phyloP scores from a whole-genome alignment of 2,888 invertebrate species.

The Amphipoea oculea region DNA sequence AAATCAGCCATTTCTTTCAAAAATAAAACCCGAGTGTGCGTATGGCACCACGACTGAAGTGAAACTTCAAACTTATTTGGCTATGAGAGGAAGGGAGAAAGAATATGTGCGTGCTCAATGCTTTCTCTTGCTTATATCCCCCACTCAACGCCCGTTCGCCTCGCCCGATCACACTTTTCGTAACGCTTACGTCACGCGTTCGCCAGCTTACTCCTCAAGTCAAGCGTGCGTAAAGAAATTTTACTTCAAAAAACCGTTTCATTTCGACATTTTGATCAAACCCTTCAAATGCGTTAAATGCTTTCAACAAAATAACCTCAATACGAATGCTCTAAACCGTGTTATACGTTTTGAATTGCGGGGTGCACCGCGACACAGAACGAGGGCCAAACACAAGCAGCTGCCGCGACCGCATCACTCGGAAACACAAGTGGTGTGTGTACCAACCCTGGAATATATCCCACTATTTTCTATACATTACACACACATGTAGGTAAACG shows the following conservation, averaged over 20 bases:
- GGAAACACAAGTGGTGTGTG: constrained; percentile 6
- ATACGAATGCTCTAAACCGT: background rate
- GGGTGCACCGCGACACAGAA: constrained; percentile 15
- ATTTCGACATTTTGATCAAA: background rate
- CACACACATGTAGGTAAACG: background rate
- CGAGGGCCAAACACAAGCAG: constrained; percentile 32
- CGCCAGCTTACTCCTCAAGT: no score
- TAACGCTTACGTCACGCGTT: no score
- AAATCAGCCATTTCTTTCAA: background rate
- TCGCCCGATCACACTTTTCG: no score
- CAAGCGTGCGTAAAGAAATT: no score
- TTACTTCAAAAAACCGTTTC: no score
- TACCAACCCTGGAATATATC: constrained; percentile 3
- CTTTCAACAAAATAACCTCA: background rate
- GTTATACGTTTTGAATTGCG: background rate
- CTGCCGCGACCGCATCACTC: constrained; percentile 43
- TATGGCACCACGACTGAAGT: no score
- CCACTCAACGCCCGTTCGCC: no score
- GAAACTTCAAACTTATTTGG: no score
- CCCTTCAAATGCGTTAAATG: background rate
- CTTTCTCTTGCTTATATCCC: no score
- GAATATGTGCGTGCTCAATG: no score
- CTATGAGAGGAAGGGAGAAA: no score
- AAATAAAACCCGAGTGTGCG: no score
- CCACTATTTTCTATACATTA: constrained; percentile 3